Percentiles rank a stretch among this genome's conserved stretches.
Conservation (phyloP, 2,888 invertebrate species). For the Timema podura region DNA sequence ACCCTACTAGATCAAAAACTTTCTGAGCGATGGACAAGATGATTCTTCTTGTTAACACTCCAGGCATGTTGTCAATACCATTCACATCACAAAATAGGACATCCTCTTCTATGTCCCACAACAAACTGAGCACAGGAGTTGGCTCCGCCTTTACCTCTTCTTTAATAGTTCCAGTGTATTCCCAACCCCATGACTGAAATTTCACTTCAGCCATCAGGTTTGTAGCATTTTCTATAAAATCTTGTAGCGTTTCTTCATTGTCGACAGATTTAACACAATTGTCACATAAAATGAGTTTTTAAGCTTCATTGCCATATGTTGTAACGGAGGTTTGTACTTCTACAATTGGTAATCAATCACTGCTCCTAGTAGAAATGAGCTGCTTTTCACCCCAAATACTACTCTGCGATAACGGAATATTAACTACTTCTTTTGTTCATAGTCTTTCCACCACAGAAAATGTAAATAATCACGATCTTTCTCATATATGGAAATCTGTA, state of each 20-base stretch:
- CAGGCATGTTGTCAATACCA: background rate
- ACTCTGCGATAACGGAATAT: background rate
- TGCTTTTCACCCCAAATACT: background rate
- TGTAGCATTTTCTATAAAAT: background rate
- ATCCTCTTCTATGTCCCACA: background rate
- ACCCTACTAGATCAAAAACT: background rate
- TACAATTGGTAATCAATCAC: background rate
- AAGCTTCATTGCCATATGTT: background rate
- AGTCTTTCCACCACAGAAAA: background rate
- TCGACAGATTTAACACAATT: conserved; percentile 1
- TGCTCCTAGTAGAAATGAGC: background rate
- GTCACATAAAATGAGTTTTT: background rate
- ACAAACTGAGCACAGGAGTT: background rate
- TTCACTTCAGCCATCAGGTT: too few relatives aligned
- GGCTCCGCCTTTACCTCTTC: background rate
- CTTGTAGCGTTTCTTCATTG: background rate
- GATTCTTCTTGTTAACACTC: background rate
- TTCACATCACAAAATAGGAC: background rate
- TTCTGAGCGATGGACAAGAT: background rate
- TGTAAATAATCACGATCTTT: background rate
- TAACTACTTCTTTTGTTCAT: background rate
- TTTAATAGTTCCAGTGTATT: background rate
- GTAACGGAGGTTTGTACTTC: background rate
- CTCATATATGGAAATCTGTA: background rate
- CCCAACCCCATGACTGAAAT: background rate